These are phyloP conservation scores for Nemapogon koenigi DNA, from an alignment of 2,888 invertebrate genomes.

Conservation along the genomic window DNA sequence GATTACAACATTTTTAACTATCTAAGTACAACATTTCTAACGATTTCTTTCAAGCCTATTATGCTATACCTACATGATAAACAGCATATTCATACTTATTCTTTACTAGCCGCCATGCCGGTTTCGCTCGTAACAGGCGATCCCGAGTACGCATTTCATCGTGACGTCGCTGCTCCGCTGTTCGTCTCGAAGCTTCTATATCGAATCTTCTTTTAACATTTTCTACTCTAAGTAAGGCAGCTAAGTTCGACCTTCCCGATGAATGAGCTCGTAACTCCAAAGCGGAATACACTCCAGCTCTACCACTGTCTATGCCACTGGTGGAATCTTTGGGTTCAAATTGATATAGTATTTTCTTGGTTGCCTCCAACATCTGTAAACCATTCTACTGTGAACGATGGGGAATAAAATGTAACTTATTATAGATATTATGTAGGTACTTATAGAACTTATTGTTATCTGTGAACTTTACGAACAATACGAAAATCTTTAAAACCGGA, in stretches of 20 bases:
- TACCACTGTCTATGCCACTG: conserved; percentile 27
- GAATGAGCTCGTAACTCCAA: conserved; percentile 43
- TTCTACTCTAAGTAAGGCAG: conserved; percentile 70
- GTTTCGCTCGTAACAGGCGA: conserved; percentile 66
- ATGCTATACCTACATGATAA: no score
- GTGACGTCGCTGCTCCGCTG: conserved; percentile 66
- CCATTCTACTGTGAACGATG: background rate
- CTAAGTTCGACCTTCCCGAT: conserved; percentile 66
- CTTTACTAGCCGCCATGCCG: conserved; percentile 74
- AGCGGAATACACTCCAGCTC: conserved; percentile 53
- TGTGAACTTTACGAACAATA: no score
- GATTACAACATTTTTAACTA: no score
- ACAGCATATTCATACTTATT: conserved; percentile 45
- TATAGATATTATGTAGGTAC: background rate
- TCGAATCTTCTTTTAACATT: conserved; percentile 68
- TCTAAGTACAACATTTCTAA: no score
- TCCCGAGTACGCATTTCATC: conserved; percentile 67
- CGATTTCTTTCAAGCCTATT: no score
- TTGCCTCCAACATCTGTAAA: conserved; percentile 44
- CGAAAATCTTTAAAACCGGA: no score
- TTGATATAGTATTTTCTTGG: conserved; percentile 21
- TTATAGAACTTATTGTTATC: background rate
- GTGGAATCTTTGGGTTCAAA: conserved; percentile 40
- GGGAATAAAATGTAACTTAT: conserved; percentile 4
- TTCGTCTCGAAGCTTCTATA: conserved; percentile 62